A percentile compares a stretch with the other conserved stretches of the same genome.
Evolutionary conservation across 2,888 invertebrate genomes (phyloP).

Genomic region (Marronus borbonicus): DNA sequence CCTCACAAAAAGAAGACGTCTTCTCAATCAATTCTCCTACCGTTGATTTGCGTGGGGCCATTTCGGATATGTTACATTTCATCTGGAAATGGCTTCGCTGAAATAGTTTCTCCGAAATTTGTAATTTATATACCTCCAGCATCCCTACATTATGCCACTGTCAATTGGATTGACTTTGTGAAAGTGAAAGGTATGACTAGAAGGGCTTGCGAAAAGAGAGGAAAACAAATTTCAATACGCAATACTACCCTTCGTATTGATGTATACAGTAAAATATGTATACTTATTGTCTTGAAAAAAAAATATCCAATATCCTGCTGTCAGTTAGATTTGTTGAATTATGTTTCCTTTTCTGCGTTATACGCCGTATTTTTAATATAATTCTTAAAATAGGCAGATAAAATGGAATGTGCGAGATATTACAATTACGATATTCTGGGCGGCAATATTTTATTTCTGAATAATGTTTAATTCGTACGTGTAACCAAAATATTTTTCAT

Average conservation of each 20-base stretch:
- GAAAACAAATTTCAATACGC: slow-evolving; percentile 25
- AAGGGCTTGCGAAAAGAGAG: neutral
- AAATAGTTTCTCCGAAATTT: slow-evolving; percentile 17
- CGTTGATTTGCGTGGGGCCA: neutral
- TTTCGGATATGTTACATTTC: neutral
- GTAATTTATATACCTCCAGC: slow-evolving; percentile 34
- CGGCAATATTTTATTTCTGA: too few species aligned
- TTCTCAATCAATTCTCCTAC: too few species aligned
- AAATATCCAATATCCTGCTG: slow-evolving; percentile 8
- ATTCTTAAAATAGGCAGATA: too few species aligned
- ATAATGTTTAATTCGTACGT: too few species aligned
- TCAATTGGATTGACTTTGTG: slow-evolving; percentile 41
- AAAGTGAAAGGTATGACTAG: slow-evolving; percentile 28
- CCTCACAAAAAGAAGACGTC: too few species aligned
- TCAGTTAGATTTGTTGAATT: neutral
- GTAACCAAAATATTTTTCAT: too few species aligned
- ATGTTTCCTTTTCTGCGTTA: neutral
- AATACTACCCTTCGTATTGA: neutral
- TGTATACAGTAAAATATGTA: slow-evolving; percentile 10
- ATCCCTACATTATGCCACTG: slow-evolving; percentile 17
- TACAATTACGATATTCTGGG: too few species aligned
- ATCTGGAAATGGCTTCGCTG: neutral
- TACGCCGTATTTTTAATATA: too few species aligned
- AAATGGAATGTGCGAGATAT: neutral
- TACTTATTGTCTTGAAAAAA: slow-evolving; percentile 7